Percentiles rank a stretch among this genome's conserved stretches.
These are phyloP conservation scores for Agriotes lineatus DNA, from an alignment of 2,888 invertebrate species.

Conservation along the genomic window DNA sequence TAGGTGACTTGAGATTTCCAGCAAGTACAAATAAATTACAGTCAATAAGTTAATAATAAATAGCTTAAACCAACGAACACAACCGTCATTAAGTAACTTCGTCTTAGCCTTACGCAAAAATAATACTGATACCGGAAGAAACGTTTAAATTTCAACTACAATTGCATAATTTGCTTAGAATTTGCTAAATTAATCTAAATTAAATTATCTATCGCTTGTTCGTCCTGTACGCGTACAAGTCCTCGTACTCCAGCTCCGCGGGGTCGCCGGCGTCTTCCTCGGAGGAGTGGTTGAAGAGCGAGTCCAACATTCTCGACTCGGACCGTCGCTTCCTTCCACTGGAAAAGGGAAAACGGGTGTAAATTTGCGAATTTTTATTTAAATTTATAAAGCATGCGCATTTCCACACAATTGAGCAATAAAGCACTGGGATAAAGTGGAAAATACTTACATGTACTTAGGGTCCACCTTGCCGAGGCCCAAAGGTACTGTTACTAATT, in stretches of 20 bases:
- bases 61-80: conserved; percentile 35
- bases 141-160: background rate
- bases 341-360: conserved; percentile 40
- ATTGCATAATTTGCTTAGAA: conserved; percentile 9
- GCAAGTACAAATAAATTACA: conserved; percentile 21
- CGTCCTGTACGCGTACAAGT: conserved; percentile 30
- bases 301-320: conserved; percentile 48
- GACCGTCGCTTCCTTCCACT: conserved; percentile 63
- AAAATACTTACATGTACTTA: conserved; percentile 68
- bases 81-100: conserved; percentile 35
- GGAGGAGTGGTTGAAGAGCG: conserved; percentile 50
- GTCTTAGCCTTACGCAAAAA: conserved; percentile 13
- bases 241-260: conserved; percentile 40
- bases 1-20: conserved; percentile 27
- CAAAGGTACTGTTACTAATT: conserved; percentile 67
- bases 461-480: conserved; percentile 70
- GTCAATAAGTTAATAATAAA: conserved; percentile 30
- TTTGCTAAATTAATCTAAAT: conserved; percentile 16
- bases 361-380: too few species aligned
- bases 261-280: conserved; percentile 48
- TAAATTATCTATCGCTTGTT: conserved; percentile 26
- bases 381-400: too few species aligned
- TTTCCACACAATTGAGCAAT: background rate
- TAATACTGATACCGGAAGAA: conserved; percentile 32
- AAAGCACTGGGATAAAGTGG: background rate